Percentiles rank a stretch among this genome's conserved stretches.
Conservation (phyloP, 2,113 vertebrate species). For the Callocephalon fimbriatum region DNA sequence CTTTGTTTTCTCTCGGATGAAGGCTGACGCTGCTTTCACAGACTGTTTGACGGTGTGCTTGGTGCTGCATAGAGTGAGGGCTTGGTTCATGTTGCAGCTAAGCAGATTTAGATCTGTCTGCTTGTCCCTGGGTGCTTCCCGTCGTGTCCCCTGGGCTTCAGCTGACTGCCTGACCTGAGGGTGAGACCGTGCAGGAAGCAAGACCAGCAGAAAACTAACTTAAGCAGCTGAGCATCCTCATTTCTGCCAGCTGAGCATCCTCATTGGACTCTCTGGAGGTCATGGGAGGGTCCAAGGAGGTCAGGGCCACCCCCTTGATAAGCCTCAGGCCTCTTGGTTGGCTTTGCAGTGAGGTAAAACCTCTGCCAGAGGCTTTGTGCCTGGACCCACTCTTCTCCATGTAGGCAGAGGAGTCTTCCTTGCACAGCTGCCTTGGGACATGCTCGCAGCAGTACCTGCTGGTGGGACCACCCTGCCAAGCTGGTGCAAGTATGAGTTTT, state of each 20-base stretch:
- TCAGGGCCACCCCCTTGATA: background rate
- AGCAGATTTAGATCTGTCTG: background rate
- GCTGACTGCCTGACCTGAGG: background rate
- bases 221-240: background rate
- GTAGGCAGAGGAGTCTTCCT: background rate
- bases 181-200: background rate
- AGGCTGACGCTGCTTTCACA: background rate
- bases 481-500: background rate
- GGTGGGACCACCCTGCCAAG: background rate
- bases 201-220: background rate
- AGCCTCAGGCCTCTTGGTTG: background rate
- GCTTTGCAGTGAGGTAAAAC: rapidly evolving
- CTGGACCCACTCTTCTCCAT: background rate
- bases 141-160: rapidly evolving
- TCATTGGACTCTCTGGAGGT: background rate
- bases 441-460: background rate
- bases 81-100: background rate
- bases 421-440: background rate
- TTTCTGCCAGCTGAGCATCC: background rate
- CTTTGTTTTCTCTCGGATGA: background rate
- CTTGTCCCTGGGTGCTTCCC: background rate
- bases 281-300: background rate
- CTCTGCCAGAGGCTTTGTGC: background rate
- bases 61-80: background rate
- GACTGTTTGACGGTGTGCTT: background rate